Conservation (phyloP, 2,888 invertebrate species). For the Rhingia campestris region DNA sequence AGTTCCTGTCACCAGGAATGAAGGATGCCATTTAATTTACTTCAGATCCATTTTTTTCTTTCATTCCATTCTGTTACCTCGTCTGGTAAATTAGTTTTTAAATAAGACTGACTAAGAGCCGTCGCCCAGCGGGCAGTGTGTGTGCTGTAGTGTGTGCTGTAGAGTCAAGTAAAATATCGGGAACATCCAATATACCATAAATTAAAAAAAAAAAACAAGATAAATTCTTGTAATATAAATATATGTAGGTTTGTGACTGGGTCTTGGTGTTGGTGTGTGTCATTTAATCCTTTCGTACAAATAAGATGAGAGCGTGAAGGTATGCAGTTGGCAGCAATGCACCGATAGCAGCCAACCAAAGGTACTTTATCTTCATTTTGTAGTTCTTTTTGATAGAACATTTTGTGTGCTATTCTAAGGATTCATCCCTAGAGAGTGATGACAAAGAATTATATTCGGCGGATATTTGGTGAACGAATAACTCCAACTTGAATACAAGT, state of each 20-base stretch:
- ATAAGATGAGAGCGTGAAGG: conserved; percentile 48
- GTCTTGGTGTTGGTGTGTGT: conserved; percentile 4
- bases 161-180: conserved; percentile 57
- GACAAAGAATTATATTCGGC: conserved; percentile 16
- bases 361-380: conserved; percentile 67
- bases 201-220: conserved; percentile 62
- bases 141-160: neutral
- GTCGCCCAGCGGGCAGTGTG: neutral
- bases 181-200: conserved; percentile 64
- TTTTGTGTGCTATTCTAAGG: conserved; percentile 23
- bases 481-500: neutral
- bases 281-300: conserved; percentile 2
- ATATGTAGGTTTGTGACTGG: neutral
- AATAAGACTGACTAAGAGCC: conserved; percentile 35
- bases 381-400: conserved; percentile 56
- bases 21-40: conserved; percentile 71
- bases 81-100: conserved; percentile 61
- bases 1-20: conserved; percentile 57
- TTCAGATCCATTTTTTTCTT: conserved; percentile 21
- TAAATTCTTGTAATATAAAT: conserved; percentile 52
- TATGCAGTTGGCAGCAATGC: conserved; percentile 60
- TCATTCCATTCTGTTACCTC: neutral
- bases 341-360: conserved; percentile 52
- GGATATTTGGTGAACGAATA: conserved; percentile 29
- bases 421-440: conserved; percentile 19